Evolutionary conservation across 1,140 invertebrate species (phyloP).

Genomic region (Mesaphorura yosii): DNA sequence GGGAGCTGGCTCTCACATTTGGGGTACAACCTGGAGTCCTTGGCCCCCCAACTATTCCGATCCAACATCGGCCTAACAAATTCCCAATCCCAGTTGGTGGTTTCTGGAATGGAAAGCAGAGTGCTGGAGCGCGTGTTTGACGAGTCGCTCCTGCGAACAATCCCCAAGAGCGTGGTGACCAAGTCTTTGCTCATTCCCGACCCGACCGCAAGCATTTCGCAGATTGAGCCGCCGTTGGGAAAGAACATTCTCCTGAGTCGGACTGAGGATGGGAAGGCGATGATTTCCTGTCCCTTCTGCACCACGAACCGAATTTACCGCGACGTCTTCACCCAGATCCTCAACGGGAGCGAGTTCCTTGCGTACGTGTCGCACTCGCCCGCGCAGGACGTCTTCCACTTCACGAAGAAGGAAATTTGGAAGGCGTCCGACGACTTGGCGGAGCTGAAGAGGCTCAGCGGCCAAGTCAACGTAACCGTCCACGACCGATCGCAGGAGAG

Average conservation of each 20-base stretch:
- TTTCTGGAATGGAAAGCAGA: conserved; percentile 27
- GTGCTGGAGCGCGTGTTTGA: conserved; percentile 39
- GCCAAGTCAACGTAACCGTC: conserved; percentile 85
- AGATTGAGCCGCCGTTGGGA: conserved; percentile 69
- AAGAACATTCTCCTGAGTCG: conserved; percentile 77
- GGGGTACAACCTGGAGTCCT: conserved; percentile 70
- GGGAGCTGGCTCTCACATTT: conserved; percentile 67
- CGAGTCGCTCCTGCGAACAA: conserved; percentile 42
- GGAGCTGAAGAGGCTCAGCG: conserved; percentile 73
- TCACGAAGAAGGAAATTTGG: conserved; percentile 83
- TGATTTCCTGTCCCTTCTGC: conserved; percentile 56
- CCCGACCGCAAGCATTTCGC: conserved; percentile 22
- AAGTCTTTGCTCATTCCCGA: conserved; percentile 25
- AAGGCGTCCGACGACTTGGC: conserved; percentile 74
- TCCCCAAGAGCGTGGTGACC: conserved; percentile 21
- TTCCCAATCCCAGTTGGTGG: conserved; percentile 36
- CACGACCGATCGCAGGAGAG: conserved; percentile 60
- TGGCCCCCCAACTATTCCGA: conserved; percentile 67
- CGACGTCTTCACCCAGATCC: conserved; percentile 86
- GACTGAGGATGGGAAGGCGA: conserved; percentile 60
- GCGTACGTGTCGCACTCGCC: conserved; percentile 78
- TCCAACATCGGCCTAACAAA: conserved; percentile 17
- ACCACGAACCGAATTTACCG: conserved; percentile 74
- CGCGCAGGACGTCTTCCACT: conserved; percentile 85
- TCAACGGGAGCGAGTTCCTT: conserved; percentile 78